Evolutionary conservation across 2,888 invertebrate species (phyloP), one percentile per base, ranked within the genome.

Genomic region (Lepidochrysops patricia): DNA sequence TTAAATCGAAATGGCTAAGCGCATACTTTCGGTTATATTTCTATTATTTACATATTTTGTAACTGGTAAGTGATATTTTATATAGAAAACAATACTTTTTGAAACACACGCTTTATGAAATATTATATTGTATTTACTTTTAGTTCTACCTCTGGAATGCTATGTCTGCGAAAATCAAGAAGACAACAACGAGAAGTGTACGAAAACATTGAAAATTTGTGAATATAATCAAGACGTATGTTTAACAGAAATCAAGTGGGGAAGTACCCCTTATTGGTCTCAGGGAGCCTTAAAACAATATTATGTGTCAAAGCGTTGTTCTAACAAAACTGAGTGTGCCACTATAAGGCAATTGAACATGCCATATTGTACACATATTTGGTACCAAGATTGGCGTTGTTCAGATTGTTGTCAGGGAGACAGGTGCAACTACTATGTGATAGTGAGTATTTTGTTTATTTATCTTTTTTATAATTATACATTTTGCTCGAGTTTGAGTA

Each of bases 381-480:
- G 96, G 97, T 98, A 98, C 74, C 94, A 97, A 75, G 98, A 98
- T 83, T 98, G 98, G 98, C 94, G 94, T 66, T 98, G 98, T 83
- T 94, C 96, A 0, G 97, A 98, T 78, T 98, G 98, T 82, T 98
- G 98, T 76, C 95, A 95, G 74, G 98, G 98, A 57, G 98, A 98
- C 80, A 92, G 96, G 60, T 98, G 98, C 83, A 98, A 98, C 82
- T 98, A 96, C 79, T 98, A 94, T 80, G 93, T 97, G 57, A 96
- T 98, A 77, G 98, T 98, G 90, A 95, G 96, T 93, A 71, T 48
- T 26, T 52, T 34, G 9, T 6, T n/a, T 34, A 5, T 57, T 35
- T 35, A 12, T 2, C 12, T 25, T 49, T 25, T 52, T 35, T 32
- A n/a, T n/a, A n/a, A n/a, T n/a, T n/a, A n/a, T n/a, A n/a, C n/a